Base-by-base conservation (phyloP, 2,888 invertebrate species). In the Scaptomyza reducta region DNA sequence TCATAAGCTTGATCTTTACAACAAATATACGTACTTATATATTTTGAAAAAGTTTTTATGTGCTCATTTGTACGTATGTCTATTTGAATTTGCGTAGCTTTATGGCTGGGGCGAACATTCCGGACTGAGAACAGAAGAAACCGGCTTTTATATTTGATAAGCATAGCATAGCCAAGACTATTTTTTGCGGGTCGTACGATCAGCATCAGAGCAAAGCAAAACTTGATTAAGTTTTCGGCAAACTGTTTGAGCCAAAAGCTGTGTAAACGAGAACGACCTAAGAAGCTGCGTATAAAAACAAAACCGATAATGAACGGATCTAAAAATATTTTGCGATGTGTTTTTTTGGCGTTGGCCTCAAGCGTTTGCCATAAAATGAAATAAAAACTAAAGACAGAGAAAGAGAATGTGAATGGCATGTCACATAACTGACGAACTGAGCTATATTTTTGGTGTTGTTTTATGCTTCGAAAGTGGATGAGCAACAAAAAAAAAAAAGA, bases 201-300 rank as follows among this genome's bases (percentile, higher is more conserved):
- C 44, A 22, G 22, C 42, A 22, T 16, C 18, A 13, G 41, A 11
- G 14, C 50, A 38, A 38, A 41, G 31, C 25, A 16, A 33, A 31
- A 56, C 40, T 46, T 11, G 40, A 60, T 31, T n/a, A 3, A 22
- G 13, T 45, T 31, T 38, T 5, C 3, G 1, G 31, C 56, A 13
- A 11, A n/a, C 1, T 16, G 6, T n/a, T n/a, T 13, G 11, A 11
- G 5, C 7, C 35, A 7, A 35, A 35, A 16, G 29, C 10, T 14
- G 61, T 59, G 54, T 50, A 58, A 38, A 38, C 6, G 35, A 11
- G n/a, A n/a, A 57, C 65, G 25, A 57, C 50, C 41, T 45, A 47
- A 70, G 88, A 88, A 84, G 27, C 18, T 67, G 73, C 69, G 86
- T 63, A 71, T 86, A 49, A 84, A 86, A 84, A 88, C 88, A 84